Evolutionary conservation across 2,888 invertebrate genomes (phyloP), one percentile per base, ranked within the genome.

Genomic region (Cephonodes hylas): DNA sequence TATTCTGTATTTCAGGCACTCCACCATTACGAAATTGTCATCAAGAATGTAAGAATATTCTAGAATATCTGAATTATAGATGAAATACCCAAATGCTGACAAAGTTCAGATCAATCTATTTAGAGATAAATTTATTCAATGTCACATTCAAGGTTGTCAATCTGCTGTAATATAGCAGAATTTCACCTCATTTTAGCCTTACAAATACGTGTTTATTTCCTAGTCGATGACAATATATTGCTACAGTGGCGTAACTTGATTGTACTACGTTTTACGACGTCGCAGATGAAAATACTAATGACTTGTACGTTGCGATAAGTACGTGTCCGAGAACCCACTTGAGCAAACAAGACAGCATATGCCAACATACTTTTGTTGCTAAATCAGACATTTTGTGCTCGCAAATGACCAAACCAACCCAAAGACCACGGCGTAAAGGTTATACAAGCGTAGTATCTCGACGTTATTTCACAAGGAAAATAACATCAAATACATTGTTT

Each of bases 331-430:
- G 25, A n/a, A 45, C 20, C 15, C 0, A 45, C 20, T 46, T 8
- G 0, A 59, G 45, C 18, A 18, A 31, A 31, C 10, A 53, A 48
- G 1, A 53, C 18, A 4, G 31, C 31, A 18, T 53, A 53, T 31
- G 31, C 18, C 27, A 45, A 45, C 45, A 31, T 10, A 7, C 15
- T 15, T 53, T 27, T 31, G 8, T 20, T 27, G 18, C 27, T 31
- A 45, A n/a, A 72, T 69, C 76, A 75, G 63, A 69, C 67, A 69
- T 73, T 72, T 68, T 62, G 65, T 69, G 64, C 61, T 65, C 59
- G 44, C 22, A 57, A 45, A 31, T 31, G 31, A 53, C 53, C 18
- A 31, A 31, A 15, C 27, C 15, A 48, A 48, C 27, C 7, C 15
- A 15, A 15, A 10, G 10, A 31, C 31, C 27, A 31, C 27, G 7